Conservation (phyloP, 2,113 vertebrate species). For the Chionomys nivalis region DNA sequence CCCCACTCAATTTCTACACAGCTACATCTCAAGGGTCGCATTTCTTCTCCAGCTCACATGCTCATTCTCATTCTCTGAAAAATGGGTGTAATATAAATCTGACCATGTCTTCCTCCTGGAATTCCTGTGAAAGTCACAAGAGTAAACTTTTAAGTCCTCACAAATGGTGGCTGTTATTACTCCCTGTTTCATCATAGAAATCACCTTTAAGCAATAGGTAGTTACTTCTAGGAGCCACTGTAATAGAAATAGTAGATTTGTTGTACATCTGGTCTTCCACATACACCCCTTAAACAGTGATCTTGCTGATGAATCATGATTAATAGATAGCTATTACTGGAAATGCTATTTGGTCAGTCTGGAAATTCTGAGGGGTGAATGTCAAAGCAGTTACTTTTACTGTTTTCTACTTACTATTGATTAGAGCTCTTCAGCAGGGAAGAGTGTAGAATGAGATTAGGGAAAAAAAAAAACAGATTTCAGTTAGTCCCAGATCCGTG, state of each 20-base stretch:
- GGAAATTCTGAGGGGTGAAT: background rate
- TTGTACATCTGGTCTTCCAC: background rate
- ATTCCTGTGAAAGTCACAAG: background rate
- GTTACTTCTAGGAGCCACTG: background rate
- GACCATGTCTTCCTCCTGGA: background rate
- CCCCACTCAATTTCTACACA: too few species aligned
- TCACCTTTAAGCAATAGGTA: background rate
- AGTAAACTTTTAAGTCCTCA: background rate
- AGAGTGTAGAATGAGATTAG: background rate
- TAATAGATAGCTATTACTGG: background rate
- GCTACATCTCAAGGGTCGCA: too few species aligned
- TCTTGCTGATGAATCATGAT: background rate
- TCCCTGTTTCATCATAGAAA: background rate
- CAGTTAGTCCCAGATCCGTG: too few species aligned
- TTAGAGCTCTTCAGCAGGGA: background rate
- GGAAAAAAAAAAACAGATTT: background rate
- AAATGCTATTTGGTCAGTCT: background rate
- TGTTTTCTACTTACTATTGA: background rate
- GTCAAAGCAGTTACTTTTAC: background rate
- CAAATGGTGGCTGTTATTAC: background rate
- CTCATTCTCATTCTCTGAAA: background rate
- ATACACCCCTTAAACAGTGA: background rate
- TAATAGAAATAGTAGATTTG: background rate
- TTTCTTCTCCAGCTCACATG: background rate
- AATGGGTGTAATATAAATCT: background rate